These are phyloP conservation scores for Platyscapa corneri DNA, from an alignment of 1,140 invertebrate genomes.

Conservation along the genomic window DNA sequence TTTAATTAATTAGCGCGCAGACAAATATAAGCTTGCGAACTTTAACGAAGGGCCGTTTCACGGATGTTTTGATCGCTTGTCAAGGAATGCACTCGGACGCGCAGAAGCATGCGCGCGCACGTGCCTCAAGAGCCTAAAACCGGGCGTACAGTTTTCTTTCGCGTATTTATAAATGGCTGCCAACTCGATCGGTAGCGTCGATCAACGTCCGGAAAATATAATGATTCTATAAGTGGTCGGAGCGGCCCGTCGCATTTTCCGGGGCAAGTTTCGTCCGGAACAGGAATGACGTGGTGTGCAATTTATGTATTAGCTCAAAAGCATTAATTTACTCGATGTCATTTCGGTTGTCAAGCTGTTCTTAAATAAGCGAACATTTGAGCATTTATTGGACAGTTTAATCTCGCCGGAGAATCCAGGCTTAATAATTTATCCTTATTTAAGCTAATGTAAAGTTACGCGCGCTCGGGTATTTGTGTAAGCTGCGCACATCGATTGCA, in stretches of 20 bases:
- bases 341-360: constrained; percentile 9
- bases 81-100: neutral
- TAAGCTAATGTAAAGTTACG: neutral
- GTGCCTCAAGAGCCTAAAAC: neutral
- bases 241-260: neutral
- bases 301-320: constrained; percentile 10
- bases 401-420: neutral
- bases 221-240: neutral
- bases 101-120: neutral
- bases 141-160: neutral
- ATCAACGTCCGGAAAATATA: neutral
- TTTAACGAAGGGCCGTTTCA: too few relatives aligned
- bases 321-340: neutral
- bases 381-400: neutral
- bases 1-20: neutral
- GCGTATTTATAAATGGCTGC: neutral
- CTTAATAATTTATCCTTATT: constrained; percentile 15
- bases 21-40: neutral
- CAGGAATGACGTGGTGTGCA: neutral
- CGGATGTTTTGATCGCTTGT: neutral
- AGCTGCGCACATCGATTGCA: neutral
- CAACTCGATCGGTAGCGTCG: neutral
- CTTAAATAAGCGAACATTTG: constrained; percentile 6
- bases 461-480: neutral
- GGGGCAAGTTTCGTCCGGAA: neutral